Base-by-base conservation (phyloP, 2,797 vertebrate species). In the Epinephelus awoara region DNA sequence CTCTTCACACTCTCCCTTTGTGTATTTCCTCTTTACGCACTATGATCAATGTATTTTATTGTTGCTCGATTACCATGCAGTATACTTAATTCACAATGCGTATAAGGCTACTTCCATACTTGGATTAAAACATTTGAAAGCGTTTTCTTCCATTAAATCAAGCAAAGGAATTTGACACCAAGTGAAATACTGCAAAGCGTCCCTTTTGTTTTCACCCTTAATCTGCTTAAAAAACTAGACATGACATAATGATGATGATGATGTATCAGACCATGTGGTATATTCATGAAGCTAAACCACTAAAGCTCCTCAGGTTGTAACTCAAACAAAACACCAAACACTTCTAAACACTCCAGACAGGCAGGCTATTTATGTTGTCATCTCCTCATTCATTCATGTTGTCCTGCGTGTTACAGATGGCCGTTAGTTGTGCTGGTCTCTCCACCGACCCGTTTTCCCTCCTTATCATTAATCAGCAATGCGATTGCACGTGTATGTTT, bases 111-210 rank as follows among this genome's bases (percentile, higher is more conserved):
- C 9, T 6, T 46, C n/a, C 38, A 11, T 38, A n/a, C 29, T 63
- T 58, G 44, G 34, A 58, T 51, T 2, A 44, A 17, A 77, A 57
- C 34, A 51, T 70, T 12, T 72, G 15, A 72, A 58, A 29, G 38
- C 19, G n/a, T 21, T 51, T 58, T 27, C 18, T 58, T 50, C 7
- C 3, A 46, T 47, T n/a, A 47, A 38, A 51, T 71, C 14, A 21
- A 50, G 9, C 10, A 0, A 57, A 19, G 3, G 17, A 23, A 55
- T 25, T 27, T 25, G 47, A 61, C 17, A 51, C 2, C 0, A 55
- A 46, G 25, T 62, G 40, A 62, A 62, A 54, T 38, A 25, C 15
- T 46, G 19, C 5, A 44, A 21, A 44, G 18, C 2, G 15, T 0
- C 14, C 2, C 17, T 72, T 54, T 46, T 46, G 27, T 58, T 49